Percentiles rank a stretch among this genome's conserved stretches.
Conservation (phyloP, 2,888 invertebrate genomes). For the Drepanosiphum platanoidis region DNA sequence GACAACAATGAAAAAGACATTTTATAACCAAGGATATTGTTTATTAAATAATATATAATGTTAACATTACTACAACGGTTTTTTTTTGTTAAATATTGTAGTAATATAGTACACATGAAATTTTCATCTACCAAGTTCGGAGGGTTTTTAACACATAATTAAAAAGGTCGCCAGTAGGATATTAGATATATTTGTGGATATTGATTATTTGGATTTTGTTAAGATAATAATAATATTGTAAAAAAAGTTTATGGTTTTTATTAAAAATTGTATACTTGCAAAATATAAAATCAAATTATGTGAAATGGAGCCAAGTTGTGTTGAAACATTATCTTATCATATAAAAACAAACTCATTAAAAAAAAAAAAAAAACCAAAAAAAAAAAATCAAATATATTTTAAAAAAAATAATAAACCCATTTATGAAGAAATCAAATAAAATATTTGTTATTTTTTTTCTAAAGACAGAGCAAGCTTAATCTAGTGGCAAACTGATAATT, state of each 20-base stretch:
- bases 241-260: slow-evolving; percentile 14
- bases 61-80: slow-evolving; percentile 37
- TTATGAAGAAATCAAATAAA: not conserved
- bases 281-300: slow-evolving; percentile 16
- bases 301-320: slow-evolving; percentile 21
- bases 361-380: slow-evolving; percentile 10
- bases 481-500: not conserved
- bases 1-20: slow-evolving; percentile 25
- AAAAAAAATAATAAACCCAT: slow-evolving; percentile 5
- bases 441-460: not conserved
- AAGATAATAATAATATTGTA: slow-evolving; percentile 1
- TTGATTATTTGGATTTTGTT: slow-evolving; percentile 16
- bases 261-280: slow-evolving; percentile 22
- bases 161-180: not conserved
- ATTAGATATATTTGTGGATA: not conserved
- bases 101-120: slow-evolving; percentile 33
- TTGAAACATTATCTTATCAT: slow-evolving; percentile 29
- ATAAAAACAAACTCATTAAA: not conserved
- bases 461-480: not conserved
- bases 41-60: slow-evolving; percentile 57
- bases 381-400: not conserved
- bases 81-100: slow-evolving; percentile 6
- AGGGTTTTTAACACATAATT: slow-evolving; percentile 35
- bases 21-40: slow-evolving; percentile 47
- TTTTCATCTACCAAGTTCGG: slow-evolving; percentile 23